These are phyloP conservation scores for Epizoanthus stellaris DNA, from an alignment of 92 coral and sea anemone species.

Conservation along the genomic window DNA sequence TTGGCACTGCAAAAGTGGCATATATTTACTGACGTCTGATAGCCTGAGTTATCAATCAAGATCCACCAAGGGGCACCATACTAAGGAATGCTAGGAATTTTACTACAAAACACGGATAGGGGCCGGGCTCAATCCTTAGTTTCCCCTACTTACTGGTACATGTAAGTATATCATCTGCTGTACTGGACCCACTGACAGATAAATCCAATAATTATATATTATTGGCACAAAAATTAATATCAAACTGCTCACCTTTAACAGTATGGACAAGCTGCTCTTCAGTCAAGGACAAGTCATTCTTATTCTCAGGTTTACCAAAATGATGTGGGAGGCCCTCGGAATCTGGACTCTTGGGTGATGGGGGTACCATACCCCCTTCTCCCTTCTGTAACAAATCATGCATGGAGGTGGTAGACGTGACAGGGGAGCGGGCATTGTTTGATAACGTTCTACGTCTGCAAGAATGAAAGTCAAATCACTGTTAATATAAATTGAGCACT, in stretches of 20 bases:
- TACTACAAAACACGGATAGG: no score
- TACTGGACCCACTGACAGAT: no score
- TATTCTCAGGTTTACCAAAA: constrained; percentile 58
- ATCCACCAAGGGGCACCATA: no score
- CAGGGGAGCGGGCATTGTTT: constrained; percentile 73
- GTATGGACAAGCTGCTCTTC: constrained; percentile 79
- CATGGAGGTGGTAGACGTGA: constrained; percentile 58
- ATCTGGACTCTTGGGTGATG: constrained; percentile 75
- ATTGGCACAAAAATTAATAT: no score
- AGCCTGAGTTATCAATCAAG: no score
- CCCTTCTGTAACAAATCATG: constrained; percentile 73
- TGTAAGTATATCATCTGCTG: no score
- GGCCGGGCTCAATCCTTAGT: no score
- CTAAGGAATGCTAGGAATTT: no score
- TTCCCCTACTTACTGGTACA: no score
- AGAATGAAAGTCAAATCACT: neutral
- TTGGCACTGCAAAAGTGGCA: no score
- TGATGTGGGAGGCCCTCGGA: constrained; percentile 51
- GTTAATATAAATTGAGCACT: neutral
- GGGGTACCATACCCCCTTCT: constrained; percentile 41
- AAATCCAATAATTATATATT: no score
- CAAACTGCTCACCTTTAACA: constrained; percentile 39
- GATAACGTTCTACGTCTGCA: constrained; percentile 54
- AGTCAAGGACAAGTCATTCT: constrained; percentile 71
- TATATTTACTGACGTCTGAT: no score